Conservation (phyloP, 2,888 invertebrate genomes). For the Ennomos fuscantarius region DNA sequence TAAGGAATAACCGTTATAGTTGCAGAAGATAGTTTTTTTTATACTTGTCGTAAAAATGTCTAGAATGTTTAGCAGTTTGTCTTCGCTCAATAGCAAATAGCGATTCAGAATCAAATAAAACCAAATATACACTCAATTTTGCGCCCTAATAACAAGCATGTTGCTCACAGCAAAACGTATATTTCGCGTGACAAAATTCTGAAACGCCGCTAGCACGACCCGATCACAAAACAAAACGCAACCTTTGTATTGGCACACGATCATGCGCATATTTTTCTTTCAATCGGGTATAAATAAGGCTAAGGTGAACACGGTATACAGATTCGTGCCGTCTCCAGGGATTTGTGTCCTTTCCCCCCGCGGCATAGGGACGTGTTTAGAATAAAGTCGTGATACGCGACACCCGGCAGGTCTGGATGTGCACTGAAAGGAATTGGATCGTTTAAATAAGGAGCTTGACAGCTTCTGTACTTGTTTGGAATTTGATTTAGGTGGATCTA, state of each 20-base stretch:
- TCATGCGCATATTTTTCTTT: conserved; percentile 67
- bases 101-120: no score
- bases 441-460: conserved; percentile 27
- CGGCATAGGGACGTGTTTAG: conserved; percentile 72
- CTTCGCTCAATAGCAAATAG: no score
- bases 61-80: no score
- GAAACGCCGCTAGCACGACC: conserved; percentile 20
- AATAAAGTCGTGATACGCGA: conserved; percentile 61
- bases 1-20: no score
- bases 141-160: neutral
- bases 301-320: conserved; percentile 66
- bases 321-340: conserved; percentile 72
- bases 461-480: conserved; percentile 14
- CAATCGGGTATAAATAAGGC: conserved; percentile 73
- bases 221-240: conserved; percentile 32
- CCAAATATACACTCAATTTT: no score
- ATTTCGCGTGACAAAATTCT: conserved; percentile 28
- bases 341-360: conserved; percentile 78
- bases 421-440: conserved; percentile 27
- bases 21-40: no score
- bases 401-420: conserved; percentile 34
- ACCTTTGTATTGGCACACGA: conserved; percentile 53
- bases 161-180: conserved; percentile 12
- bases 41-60: no score
- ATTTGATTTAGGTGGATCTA: conserved; percentile 16